Base-by-base conservation (phyloP, 2,888 invertebrate genomes). In the Amphipyra berbera region DNA sequence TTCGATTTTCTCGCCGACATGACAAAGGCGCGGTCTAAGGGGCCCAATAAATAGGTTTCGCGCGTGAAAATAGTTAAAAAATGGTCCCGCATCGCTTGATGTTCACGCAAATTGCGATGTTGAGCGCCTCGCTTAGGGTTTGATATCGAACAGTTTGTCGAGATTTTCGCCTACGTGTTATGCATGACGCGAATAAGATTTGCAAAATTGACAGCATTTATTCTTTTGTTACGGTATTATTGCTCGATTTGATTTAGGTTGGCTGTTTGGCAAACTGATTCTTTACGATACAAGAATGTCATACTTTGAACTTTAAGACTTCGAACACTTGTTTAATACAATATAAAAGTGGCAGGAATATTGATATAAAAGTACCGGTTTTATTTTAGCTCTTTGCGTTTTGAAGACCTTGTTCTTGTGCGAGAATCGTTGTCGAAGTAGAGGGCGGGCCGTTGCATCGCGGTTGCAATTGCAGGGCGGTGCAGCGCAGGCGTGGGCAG, bases 11-110 rank as follows among this genome's bases (percentile, higher is more conserved):
- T 86, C 85, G 85, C 81, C 85, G 85, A 94, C 93, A 94, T 90
- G 92, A 93, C 90, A 94, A 94, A 94, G 93, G 94, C 93, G 93
- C 92, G 93, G 93, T 89, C 91, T 91, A 84, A 90, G 86, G 91
- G 91, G 91, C 78, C 90, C 92, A 90, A 94, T 94, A 93, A 92
- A 93, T 93, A 92, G 88, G 87, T 85, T 84, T 78, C 76, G 79
- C 86, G 88, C 89, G 89, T 89, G 90, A 90, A 91, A 91, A 92
- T 91, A 90, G 91, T 92, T 90, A 90, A 92, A 93, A 93, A 91
- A 90, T 87, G 83, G 81, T 78, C 78, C 65, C 83, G 72, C 67
- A 70, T 75, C 70, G 75, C 61, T 63, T 59, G 73, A 77, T 74
- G 77, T 83, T 83, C 82, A 82, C 68, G 81, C 83, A 82, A 89